A percentile compares a stretch with the other conserved stretches of the same genome.
These are phyloP conservation scores for Melieria picta DNA, from an alignment of 2,888 invertebrate genomes.

Conservation along the genomic window DNA sequence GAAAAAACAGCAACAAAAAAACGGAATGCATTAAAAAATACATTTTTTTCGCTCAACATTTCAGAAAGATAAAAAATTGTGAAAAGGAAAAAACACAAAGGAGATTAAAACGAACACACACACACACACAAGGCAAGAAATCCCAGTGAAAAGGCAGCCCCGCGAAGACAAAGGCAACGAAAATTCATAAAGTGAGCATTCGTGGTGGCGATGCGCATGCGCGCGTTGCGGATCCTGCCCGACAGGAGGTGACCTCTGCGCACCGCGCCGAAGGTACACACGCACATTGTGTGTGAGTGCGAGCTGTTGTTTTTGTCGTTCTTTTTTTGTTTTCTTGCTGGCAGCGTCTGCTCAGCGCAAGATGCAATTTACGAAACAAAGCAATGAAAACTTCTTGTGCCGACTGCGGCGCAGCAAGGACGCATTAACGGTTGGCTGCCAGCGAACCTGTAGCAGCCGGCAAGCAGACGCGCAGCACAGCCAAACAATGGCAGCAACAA, in stretches of 20 bases:
- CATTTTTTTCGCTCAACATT: not conserved
- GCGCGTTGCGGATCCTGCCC: not conserved
- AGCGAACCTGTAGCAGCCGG: too few species aligned
- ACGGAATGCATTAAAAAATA: not conserved
- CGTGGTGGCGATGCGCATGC: not conserved
- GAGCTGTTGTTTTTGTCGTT: too few species aligned
- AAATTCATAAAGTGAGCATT: slow-evolving; percentile 29
- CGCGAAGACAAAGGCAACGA: not conserved
- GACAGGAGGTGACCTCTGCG: not conserved
- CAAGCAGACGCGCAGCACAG: too few species aligned
- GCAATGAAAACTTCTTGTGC: too few species aligned
- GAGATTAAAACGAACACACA: slow-evolving; percentile 55
- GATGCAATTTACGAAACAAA: too few species aligned
- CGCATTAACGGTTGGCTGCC: too few species aligned
- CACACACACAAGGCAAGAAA: slow-evolving; percentile 14
- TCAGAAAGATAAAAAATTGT: slow-evolving; percentile 30
- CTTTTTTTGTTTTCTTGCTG: too few species aligned
- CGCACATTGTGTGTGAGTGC: too few species aligned
- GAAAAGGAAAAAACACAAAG: slow-evolving; percentile 39
- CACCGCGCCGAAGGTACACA: too few species aligned
- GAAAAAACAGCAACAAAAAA: not conserved
- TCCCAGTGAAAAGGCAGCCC: slow-evolving; percentile 3
- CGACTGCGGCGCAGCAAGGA: too few species aligned
- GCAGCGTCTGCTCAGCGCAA: too few species aligned
- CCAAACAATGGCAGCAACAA: too few species aligned